A percentile compares a stretch with the other conserved stretches of the same genome.
These are phyloP conservation scores for Blennius ocellaris DNA, from an alignment of 2,113 vertebrate species.

Conservation along the genomic window DNA sequence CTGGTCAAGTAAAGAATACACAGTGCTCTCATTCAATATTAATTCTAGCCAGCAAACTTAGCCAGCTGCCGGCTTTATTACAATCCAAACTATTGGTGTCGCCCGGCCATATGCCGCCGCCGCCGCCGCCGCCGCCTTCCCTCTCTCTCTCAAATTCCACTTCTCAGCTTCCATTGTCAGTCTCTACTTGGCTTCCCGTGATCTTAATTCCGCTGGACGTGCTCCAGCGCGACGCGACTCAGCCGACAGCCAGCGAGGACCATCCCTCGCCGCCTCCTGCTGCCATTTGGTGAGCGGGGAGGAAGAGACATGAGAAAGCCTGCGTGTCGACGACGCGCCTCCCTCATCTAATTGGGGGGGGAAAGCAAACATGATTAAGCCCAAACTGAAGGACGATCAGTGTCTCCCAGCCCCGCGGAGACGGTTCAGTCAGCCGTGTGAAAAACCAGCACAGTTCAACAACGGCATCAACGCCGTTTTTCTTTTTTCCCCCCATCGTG, in stretches of 20 bases:
- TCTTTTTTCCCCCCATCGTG: background rate
- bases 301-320: conserved; percentile 68
- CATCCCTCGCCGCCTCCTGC: conserved; percentile 72
- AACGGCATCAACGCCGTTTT: conserved; percentile 26
- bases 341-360: conserved; percentile 79
- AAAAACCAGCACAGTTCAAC: too few relatives aligned
- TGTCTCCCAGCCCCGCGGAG: conserved; percentile 57
- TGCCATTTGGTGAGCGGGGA: conserved; percentile 78
- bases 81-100: conserved; percentile 67
- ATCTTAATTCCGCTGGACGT: conserved; percentile 75
- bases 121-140: conserved; percentile 39
- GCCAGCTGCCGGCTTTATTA: conserved; percentile 65
- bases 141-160: conserved; percentile 70
- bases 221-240: conserved; percentile 76
- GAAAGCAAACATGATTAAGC: conserved; percentile 78
- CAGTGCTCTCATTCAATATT: conserved; percentile 55
- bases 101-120: conserved; percentile 66
- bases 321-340: conserved; percentile 68
- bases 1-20: conserved; percentile 55
- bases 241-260: conserved; percentile 66
- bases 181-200: conserved; percentile 65
- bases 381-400: conserved; percentile 70
- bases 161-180: conserved; percentile 72
- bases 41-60: conserved; percentile 52
- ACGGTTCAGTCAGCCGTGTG: conserved; percentile 41